Evolutionary conservation across 2,797 vertebrate species (phyloP).

Genomic region (Poecile montanus): DNA sequence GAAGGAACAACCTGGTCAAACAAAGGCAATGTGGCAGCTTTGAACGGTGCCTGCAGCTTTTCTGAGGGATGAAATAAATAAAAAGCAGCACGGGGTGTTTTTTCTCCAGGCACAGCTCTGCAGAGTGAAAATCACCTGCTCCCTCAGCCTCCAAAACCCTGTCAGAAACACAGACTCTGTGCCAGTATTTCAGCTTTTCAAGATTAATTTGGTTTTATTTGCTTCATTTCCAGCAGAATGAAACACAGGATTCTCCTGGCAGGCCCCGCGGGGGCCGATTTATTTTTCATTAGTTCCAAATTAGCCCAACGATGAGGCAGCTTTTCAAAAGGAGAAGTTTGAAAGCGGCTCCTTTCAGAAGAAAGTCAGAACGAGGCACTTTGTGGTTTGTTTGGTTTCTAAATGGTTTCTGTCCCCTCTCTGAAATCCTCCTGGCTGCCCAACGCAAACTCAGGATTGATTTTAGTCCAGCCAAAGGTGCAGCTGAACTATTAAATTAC

Average conservation of each 20-base stretch:
- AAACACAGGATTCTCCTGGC: not conserved
- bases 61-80: not conserved
- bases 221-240: conserved; percentile 36
- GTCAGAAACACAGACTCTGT: rapidly evolving
- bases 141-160: not conserved
- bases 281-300: conserved; percentile 13
- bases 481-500: not conserved
- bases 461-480: conserved; percentile 5
- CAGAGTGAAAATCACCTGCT: not conserved
- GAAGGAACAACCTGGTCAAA: not conserved
- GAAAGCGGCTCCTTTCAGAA: not conserved
- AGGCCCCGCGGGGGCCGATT: not conserved
- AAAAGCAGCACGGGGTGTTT: not conserved
- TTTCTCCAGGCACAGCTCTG: not conserved
- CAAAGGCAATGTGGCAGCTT: not conserved
- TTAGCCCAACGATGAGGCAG: not conserved
- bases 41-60: not conserved
- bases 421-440: not conserved
- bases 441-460: rapidly evolving
- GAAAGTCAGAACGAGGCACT: not conserved
- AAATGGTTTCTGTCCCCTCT: conserved; percentile 35
- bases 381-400: conserved; percentile 53
- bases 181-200: not conserved
- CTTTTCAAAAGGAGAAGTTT: conserved; percentile 28
- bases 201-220: conserved; percentile 30